Conservation (phyloP, 1,140 invertebrate genomes). For the Harpegnathos saltator region DNA sequence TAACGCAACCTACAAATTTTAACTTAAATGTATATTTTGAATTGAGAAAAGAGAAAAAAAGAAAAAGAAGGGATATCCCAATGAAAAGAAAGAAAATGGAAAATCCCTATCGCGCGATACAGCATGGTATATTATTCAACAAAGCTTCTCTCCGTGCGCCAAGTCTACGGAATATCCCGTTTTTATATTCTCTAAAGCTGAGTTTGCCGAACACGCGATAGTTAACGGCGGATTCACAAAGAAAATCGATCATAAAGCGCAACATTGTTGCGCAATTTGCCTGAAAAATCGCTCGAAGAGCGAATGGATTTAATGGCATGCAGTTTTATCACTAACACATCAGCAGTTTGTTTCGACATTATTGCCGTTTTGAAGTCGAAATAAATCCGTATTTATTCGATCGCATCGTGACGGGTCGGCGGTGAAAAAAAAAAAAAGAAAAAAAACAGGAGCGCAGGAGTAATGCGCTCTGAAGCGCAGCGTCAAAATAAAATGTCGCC, state of each 20-base stretch:
- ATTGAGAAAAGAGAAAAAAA: too few species aligned
- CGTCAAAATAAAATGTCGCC: conserved; percentile 62
- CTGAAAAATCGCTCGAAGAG: not conserved
- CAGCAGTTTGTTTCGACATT: conserved; percentile 21
- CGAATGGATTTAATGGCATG: not conserved
- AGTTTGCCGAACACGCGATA: not conserved
- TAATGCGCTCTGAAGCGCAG: conserved; percentile 23
- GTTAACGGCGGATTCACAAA: not conserved
- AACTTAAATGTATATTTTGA: too few species aligned
- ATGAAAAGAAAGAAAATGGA: too few species aligned
- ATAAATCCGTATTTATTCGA: conserved; percentile 35
- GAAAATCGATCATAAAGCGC: not conserved
- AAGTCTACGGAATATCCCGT: too few species aligned
- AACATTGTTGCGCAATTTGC: not conserved
- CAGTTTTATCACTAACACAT: conserved; percentile 11
- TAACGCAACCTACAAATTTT: too few species aligned
- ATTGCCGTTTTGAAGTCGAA: conserved; percentile 28
- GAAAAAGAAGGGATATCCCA: too few species aligned
- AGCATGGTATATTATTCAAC: too few species aligned
- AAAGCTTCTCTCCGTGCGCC: too few species aligned
- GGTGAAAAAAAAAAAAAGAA: conserved; percentile 52
- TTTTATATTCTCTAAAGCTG: too few species aligned
- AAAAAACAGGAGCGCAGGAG: conserved; percentile 32
- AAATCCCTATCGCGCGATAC: too few species aligned
- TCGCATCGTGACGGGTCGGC: conserved; percentile 34